phyloP scores from a whole-genome alignment of 2,113 vertebrate genomes.

The Capreolus pygargus region DNA sequence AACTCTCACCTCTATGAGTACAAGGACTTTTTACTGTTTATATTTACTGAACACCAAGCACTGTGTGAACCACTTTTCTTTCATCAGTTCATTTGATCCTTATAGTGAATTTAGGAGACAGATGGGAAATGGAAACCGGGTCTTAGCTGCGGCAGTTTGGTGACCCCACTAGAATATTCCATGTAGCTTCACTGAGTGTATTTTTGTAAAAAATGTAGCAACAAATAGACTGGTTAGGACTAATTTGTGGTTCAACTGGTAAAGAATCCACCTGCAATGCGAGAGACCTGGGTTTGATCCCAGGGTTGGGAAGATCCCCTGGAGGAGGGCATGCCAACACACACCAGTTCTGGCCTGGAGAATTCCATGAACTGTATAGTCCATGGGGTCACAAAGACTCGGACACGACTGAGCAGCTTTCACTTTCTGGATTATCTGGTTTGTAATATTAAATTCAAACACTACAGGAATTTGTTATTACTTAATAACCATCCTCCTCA shows the following conservation, averaged over 20 bases:
- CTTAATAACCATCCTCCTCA: background rate
- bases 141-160: background rate
- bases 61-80: background rate
- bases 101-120: background rate
- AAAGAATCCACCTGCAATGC: rapidly evolving
- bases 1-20: background rate
- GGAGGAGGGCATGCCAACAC: background rate
- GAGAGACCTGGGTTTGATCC: background rate
- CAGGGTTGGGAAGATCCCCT: background rate
- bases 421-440: background rate
- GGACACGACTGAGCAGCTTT: background rate
- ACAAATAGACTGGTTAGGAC: background rate
- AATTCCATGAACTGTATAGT: background rate
- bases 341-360: background rate
- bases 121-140: background rate
- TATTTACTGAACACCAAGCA: background rate
- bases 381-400: background rate
- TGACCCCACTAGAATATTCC: background rate
- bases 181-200: background rate
- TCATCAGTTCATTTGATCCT: background rate
- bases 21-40: background rate
- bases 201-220: background rate
- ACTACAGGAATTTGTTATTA: background rate
- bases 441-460: background rate
- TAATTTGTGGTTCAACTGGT: background rate